Evolutionary conservation across 2,113 vertebrate species (phyloP), one percentile per base, ranked within the genome.

Genomic region (Stegastes partitus): DNA sequence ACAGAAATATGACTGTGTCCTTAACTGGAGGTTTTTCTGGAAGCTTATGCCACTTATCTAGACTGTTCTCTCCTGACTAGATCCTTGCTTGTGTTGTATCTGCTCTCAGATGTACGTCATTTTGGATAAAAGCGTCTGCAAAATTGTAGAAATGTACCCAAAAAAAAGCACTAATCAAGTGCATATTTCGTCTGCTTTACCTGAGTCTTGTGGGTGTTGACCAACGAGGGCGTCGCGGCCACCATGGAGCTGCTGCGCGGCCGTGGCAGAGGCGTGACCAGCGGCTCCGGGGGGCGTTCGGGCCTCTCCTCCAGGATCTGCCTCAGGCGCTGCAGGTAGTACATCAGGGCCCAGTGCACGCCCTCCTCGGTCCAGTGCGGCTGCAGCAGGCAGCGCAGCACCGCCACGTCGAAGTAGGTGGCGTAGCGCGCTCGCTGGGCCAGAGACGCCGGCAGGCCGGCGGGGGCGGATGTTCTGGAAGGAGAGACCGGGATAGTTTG

Each of bases 161-260:
- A 34, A 34, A 34, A 34, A 34, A 31, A 31, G 5, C 31, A 34
- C n/a, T n/a, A n/a, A n/a, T n/a, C n/a, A n/a, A n/a, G 31, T 31
- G 28, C 8, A 31, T 31, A 31, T 31, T 31, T 31, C 8, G 28
- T 34, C 31, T 34, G 28, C 28, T 2, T 49, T 50, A 50, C 98
- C 95, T 99, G 98, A 14, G 97, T 99, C 93, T 98, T 99, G 91
- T 99, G 98, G 4, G 98, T 99, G 83, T 99, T 99, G 87, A 99
- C 98, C 77, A 99, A 89, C 0, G 97, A 99, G 1, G 98, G 98
- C 0, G 98, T 93, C 3, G 96, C 96, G 0, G 98, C 98, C 90
- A 99, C 98, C 98, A 99, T 99, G 18, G 98, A 99, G 91, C 97
- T 99, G 87, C 98, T 99, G 56, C 98, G 96, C 0, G 98, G 98